phyloP scores from a whole-genome alignment of 2,888 invertebrate genomes.

The Falcaria lacertinaria region DNA sequence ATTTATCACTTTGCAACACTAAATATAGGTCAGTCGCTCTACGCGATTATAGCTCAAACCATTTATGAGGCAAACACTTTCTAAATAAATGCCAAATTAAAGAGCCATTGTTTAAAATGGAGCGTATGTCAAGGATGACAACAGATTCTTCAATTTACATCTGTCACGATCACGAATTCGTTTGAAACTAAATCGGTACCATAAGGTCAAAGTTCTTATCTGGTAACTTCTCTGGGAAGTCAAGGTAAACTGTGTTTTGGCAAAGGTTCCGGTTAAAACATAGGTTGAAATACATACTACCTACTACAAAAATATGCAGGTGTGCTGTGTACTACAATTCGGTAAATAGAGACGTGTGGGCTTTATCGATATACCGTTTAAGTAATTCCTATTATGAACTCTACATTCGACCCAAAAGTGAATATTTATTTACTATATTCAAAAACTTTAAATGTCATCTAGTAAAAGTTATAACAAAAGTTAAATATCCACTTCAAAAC shows the following conservation, averaged over 20 bases:
- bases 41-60: conserved; percentile 12
- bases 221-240: conserved; percentile 36
- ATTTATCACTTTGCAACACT: too few relatives aligned
- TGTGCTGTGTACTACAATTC: conserved; percentile 35
- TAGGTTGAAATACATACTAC: conserved; percentile 31
- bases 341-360: too few relatives aligned
- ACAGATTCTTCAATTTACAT: conserved; percentile 57
- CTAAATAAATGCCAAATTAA: conserved; percentile 45
- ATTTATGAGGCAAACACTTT: conserved; percentile 30
- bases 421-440: conserved; percentile 27
- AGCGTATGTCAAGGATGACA: conserved; percentile 66
- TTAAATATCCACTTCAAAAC: conserved; percentile 26
- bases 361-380: conserved; percentile 47
- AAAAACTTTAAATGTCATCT: too few relatives aligned
- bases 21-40: conserved; percentile 7
- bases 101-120: conserved; percentile 53
- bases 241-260: conserved; percentile 34
- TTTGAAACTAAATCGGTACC: conserved; percentile 36
- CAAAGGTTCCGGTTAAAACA: conserved; percentile 21
- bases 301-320: conserved; percentile 26
- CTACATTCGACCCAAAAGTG: conserved; percentile 22
- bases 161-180: conserved; percentile 65
- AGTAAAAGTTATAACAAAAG: too few relatives aligned
- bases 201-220: conserved; percentile 45
- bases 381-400: conserved; percentile 25